A percentile compares a stretch with the other conserved stretches of the same genome.
Evolutionary conservation across 2,113 vertebrate genomes (phyloP).

Genomic region (Mixornis gularis): DNA sequence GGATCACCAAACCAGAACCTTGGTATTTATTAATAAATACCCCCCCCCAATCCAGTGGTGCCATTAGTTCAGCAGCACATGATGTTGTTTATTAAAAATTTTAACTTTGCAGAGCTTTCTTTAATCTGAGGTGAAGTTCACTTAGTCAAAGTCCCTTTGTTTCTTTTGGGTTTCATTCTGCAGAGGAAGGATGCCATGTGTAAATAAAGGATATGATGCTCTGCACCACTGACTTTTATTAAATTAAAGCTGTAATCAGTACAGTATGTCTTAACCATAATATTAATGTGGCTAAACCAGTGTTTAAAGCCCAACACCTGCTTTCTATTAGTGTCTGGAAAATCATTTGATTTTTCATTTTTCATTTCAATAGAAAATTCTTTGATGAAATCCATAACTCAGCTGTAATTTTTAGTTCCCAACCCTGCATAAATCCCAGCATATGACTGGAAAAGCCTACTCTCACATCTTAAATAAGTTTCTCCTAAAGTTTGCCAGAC

Average conservation of each 20-base stretch:
- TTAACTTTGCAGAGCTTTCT: not conserved
- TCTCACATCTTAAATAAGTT: not conserved
- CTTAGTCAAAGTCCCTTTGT: not conserved
- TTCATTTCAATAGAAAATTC: constrained; percentile 6
- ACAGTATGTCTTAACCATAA: constrained; percentile 42
- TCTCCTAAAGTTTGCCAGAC: not conserved
- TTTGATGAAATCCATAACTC: constrained; percentile 37
- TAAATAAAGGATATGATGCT: constrained; percentile 20
- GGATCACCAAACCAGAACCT: not conserved
- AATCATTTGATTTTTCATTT: constrained; percentile 19
- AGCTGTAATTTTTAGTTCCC: not conserved
- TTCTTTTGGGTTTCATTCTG: not conserved
- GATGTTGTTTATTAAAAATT: not conserved
- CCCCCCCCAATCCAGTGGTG: accelerated
- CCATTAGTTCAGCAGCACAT: not conserved
- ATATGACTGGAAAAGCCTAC: not conserved
- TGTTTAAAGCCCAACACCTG: constrained; percentile 39
- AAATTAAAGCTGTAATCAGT: constrained; percentile 46
- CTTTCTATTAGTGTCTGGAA: constrained; percentile 17
- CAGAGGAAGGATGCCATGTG: not conserved
- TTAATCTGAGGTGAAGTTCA: not conserved
- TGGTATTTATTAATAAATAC: not conserved
- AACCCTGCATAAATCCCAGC: not conserved
- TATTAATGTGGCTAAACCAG: constrained; percentile 30
- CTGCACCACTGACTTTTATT: constrained; percentile 15